Conservation (phyloP, 2,888 invertebrate genomes). For the Brachypalpus laphriformis region DNA sequence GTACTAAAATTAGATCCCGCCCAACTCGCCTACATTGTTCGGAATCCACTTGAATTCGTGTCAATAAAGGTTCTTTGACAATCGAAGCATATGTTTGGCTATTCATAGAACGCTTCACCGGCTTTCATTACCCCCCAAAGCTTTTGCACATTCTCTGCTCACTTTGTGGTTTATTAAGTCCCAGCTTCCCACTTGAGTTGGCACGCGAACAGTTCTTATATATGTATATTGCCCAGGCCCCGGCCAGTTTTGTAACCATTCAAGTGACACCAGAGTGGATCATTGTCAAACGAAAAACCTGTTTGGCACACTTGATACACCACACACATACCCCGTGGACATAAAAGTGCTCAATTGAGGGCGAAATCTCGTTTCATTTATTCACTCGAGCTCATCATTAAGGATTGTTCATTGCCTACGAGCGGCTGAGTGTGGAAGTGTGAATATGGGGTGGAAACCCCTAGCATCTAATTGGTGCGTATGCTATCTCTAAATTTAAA, state of each 20-base stretch:
- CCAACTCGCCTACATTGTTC: conserved; percentile 9
- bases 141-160: conserved; percentile 12
- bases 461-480: conserved; percentile 57
- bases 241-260: conserved; percentile 56
- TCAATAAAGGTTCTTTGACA: conserved; percentile 64
- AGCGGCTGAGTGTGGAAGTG: conserved; percentile 11
- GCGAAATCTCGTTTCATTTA: conserved; percentile 66
- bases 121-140: not conserved
- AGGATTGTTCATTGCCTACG: conserved; percentile 55
- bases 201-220: conserved; percentile 33
- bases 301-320: conserved; percentile 59
- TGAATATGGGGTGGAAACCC: not conserved
- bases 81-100: conserved; percentile 69
- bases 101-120: conserved; percentile 53
- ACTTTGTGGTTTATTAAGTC: conserved; percentile 72
- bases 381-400: conserved; percentile 66
- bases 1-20: conserved; percentile 60
- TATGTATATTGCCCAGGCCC: not conserved
- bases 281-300: conserved; percentile 72
- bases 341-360: conserved; percentile 73
- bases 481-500: conserved; percentile 34
- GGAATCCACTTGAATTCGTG: conserved; percentile 39
- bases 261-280: conserved; percentile 74
- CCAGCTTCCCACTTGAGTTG: conserved; percentile 62
- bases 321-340: conserved; percentile 26